These are phyloP conservation scores for Cataglyphis livida DNA, from an alignment of 2,888 invertebrate genomes.

Conservation along the genomic window DNA sequence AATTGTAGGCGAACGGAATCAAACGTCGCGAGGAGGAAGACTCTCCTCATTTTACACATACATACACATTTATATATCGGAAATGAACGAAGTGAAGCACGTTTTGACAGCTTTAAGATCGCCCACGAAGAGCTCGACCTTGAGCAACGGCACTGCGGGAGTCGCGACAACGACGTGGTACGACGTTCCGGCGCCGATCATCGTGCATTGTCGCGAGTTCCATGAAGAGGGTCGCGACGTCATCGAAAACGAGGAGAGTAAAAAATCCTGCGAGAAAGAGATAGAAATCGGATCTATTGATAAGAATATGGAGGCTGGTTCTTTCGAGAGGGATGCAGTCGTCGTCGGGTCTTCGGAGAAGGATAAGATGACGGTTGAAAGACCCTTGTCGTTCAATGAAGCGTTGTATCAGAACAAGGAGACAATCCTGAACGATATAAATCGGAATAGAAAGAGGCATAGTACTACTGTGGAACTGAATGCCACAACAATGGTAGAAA, in stretches of 20 bases:
- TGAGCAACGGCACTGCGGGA: slow-evolving; percentile 36
- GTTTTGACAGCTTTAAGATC: slow-evolving; percentile 78
- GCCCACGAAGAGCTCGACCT: slow-evolving; percentile 67
- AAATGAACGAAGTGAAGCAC: slow-evolving; percentile 81
- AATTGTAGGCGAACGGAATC: not conserved
- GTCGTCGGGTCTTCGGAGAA: not conserved
- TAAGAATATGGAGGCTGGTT: not conserved
- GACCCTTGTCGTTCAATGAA: slow-evolving; percentile 41
- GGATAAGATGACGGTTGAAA: not conserved
- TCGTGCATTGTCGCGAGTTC: slow-evolving; percentile 78
- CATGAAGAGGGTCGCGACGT: slow-evolving; percentile 40
- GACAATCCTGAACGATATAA: slow-evolving; percentile 23
- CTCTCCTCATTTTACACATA: not conserved
- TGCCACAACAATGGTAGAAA: slow-evolving; percentile 77
- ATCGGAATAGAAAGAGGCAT: slow-evolving; percentile 68
- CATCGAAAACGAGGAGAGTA: not conserved
- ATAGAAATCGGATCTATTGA: not conserved
- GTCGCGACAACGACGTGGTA: slow-evolving; percentile 78
- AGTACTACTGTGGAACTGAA: slow-evolving; percentile 80
- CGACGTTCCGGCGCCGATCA: slow-evolving; percentile 79
- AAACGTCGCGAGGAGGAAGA: not conserved
- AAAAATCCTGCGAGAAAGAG: not conserved
- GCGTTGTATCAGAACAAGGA: slow-evolving; percentile 75
- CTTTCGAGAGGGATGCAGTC: not conserved
- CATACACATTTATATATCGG: not conserved